Evolutionary conservation across 1,140 invertebrate species (phyloP), one percentile per base, ranked within the genome.

Genomic region (Drosophila guanche): DNA sequence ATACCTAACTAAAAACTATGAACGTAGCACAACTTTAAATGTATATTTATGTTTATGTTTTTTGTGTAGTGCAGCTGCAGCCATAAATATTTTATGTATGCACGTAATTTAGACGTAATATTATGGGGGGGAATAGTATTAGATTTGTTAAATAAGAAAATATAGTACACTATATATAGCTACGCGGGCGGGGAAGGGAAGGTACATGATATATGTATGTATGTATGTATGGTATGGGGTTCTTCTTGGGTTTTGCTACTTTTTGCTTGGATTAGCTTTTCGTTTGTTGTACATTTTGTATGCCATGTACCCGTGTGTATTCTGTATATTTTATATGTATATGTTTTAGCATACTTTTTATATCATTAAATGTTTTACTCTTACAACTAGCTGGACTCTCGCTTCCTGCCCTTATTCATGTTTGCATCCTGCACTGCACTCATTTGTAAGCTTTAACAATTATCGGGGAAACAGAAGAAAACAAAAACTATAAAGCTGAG

Each of bases 1-100:
- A 37, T 37, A 60, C 81, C 81, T 85, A 85, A 86, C 81, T 85
- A 85, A 86, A 85, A 86, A 80, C 81, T 85, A 85, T 85, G 81
- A 85, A 85, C 81, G 70, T 85, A 85, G 81, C 81, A 86, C 81
- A 86, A 86, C 70, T 86, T 50, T 74, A 67, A 66, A 77, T 20
- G 16, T 66, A 68, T 75, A 41, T 65, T 76, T 37, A n/a, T n/a
- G 3, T 37, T 10, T 12, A 7, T 7, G 6, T 29, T 29, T 33
- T 37, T 37, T 85, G 81, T 86, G 68, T 86, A 61, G 81, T 85
- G 81, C 81, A 85, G 81, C 81, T 85, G 81, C 81, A 85, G 81
- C 81, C 58, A 77, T 81, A 68, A 81, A 77, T 86, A 75, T 75
- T 72, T 27, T 71, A 61, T 53, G 48, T 66, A 42, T 61, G 27